These are phyloP conservation scores for Podargus strigoides DNA, from an alignment of 2,797 vertebrate genomes.

Conservation along the genomic window DNA sequence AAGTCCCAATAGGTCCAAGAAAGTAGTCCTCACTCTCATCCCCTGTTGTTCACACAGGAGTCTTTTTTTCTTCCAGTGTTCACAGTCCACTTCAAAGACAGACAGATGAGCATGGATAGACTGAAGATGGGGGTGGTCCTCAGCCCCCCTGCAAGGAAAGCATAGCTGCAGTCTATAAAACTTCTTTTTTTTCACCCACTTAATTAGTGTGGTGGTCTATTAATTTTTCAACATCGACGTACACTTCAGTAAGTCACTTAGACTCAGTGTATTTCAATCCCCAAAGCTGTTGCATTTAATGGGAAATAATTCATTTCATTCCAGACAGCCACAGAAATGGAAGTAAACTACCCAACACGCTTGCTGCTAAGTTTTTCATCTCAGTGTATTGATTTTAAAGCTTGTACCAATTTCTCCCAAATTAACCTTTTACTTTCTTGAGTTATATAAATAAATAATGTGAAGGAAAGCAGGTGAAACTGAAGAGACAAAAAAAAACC, in stretches of 20 bases:
- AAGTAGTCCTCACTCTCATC: not conserved
- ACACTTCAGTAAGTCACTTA: not conserved
- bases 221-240: not conserved
- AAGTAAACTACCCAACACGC: not conserved
- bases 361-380: slow-evolving; percentile 7
- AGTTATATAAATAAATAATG: slow-evolving; percentile 36
- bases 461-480: not conserved
- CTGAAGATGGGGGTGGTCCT: not conserved
- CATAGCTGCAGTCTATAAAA: not conserved
- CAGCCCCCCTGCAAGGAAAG: not conserved
- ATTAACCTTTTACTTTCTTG: slow-evolving; percentile 33
- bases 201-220: not conserved
- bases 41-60: not conserved
- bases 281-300: not conserved
- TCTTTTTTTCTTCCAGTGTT: not conserved
- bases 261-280: not conserved
- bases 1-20: not conserved
- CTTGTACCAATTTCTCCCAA: not conserved
- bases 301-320: slow-evolving; percentile 48
- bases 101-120: not conserved
- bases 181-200: not conserved
- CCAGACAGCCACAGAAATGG: not conserved
- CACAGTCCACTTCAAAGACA: not conserved
- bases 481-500: not conserved
- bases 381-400: slow-evolving; percentile 44